Evolutionary conservation across 2,797 vertebrate species (phyloP).

Genomic region (Sparus aurata): DNA sequence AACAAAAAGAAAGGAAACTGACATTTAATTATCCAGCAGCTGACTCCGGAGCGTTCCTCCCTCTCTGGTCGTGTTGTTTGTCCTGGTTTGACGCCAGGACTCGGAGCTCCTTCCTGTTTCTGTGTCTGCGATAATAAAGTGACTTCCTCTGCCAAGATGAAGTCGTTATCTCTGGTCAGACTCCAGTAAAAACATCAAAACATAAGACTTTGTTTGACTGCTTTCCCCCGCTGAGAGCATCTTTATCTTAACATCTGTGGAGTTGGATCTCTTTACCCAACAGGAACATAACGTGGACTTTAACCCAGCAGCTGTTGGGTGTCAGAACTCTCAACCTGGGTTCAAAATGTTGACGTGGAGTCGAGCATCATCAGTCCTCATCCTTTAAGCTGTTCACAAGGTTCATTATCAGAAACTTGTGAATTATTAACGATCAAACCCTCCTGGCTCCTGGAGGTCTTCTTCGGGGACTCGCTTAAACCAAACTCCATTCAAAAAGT

Average conservation of each 20-base stretch:
- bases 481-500: too few relatives aligned
- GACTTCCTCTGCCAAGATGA: constrained; percentile 31
- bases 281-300: too few relatives aligned
- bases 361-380: too few relatives aligned
- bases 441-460: too few relatives aligned
- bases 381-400: too few relatives aligned
- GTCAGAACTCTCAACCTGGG: too few relatives aligned
- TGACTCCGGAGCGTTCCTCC: constrained; percentile 22
- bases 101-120: background rate
- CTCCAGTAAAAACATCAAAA: constrained; percentile 23
- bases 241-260: background rate
- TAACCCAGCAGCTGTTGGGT: too few relatives aligned
- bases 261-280: too few relatives aligned
- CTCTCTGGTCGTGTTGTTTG: background rate
- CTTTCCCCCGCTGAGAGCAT: background rate
- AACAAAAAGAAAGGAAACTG: background rate
- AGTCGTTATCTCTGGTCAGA: background rate
- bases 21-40: constrained; percentile 28
- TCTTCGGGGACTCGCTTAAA: too few relatives aligned
- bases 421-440: too few relatives aligned
- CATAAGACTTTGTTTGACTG: background rate
- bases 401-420: too few relatives aligned
- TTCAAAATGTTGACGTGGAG: too few relatives aligned
- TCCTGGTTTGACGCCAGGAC: constrained; percentile 51
- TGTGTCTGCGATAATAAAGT: constrained; percentile 38